Base-by-base conservation (phyloP, 92 coral and sea anemone species). In the Diadumene lineata region DNA sequence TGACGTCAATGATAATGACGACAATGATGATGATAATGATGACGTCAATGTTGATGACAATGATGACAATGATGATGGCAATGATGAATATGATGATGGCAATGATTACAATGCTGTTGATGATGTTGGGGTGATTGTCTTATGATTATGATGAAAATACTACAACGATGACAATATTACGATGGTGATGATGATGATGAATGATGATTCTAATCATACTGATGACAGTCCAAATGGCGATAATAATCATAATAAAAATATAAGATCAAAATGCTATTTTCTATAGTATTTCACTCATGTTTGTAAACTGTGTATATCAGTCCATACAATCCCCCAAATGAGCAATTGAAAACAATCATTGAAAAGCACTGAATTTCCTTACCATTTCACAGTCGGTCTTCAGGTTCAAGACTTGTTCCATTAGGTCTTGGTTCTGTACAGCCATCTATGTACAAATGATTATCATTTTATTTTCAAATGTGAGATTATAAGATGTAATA, bases 391-490 rank as follows among this genome's bases (percentile, higher is more conserved):
- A 91, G 6, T 72, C 61, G 61, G 87, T 64, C 72, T 91, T 90
- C 53, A 88, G 78, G 68, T 88, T 91, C 3, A 91, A 63, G 63
- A 84, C 88, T 78, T 87, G 87, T 25, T 91, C 97, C 73, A 91
- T 70, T 19, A 91, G 64, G 68, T 91, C 97, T 79, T 91, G 97
- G 70, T 84, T 91, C 43, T 88, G 88, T 34, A 70, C 66, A 11
- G 97, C 89, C 38, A 91, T 69, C 97, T 91, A 67, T 34, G 72
- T n/a, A n/a, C n/a, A n/a, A n/a, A n/a, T n/a, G n/a, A n/a, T n/a
- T n/a, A n/a, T n/a, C n/a, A n/a, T n/a, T n/a, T n/a, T n/a, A n/a
- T n/a, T n/a, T n/a, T n/a, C n/a, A n/a, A n/a, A n/a, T n/a, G n/a
- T n/a, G n/a, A n/a, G n/a, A n/a, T n/a, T n/a, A n/a, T n/a, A n/a